phyloP scores from a whole-genome alignment of 2,797 vertebrate species.

The Alca torda region DNA sequence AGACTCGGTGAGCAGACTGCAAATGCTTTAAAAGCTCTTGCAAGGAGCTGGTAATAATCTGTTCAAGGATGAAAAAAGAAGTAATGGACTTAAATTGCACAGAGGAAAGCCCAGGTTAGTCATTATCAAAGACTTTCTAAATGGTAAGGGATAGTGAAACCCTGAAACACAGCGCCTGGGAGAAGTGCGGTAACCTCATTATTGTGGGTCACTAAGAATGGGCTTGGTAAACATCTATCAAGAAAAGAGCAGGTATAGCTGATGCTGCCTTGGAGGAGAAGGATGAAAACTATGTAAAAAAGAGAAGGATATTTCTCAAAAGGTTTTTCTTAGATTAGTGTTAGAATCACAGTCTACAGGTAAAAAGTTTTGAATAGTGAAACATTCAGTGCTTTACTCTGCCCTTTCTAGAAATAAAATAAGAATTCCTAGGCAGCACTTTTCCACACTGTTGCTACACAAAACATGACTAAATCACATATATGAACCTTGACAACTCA shows the following conservation, averaged over 20 bases:
- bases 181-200: background rate
- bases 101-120: background rate
- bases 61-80: background rate
- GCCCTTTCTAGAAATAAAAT: background rate
- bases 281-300: background rate
- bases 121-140: background rate
- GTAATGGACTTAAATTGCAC: background rate
- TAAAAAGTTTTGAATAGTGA: background rate
- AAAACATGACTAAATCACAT: background rate
- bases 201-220: background rate
- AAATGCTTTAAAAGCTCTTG: conserved; percentile 26
- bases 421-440: background rate
- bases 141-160: background rate
- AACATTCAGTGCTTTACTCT: background rate
- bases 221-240: background rate
- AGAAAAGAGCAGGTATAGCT: background rate
- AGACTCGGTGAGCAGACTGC: background rate
- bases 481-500: background rate
- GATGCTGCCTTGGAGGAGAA: background rate
- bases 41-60: background rate
- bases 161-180: background rate
- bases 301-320: background rate
- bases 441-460: background rate
- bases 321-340: background rate
- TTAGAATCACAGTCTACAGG: background rate